phyloP scores from a whole-genome alignment of 2,113 vertebrate species.

The Macquaria ambigua region DNA sequence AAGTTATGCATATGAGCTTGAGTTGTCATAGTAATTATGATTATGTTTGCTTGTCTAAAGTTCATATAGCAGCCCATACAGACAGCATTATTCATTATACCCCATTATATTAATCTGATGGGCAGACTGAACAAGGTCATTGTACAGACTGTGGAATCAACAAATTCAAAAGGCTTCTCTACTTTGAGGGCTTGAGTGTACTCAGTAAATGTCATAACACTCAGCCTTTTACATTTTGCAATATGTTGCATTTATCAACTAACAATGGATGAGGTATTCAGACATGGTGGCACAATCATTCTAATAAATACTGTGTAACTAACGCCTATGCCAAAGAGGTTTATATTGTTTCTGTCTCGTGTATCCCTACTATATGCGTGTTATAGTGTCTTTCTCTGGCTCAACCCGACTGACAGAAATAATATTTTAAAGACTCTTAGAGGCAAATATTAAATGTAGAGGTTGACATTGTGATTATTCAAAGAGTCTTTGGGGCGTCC shows the following conservation, averaged over 20 bases:
- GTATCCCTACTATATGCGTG: neutral
- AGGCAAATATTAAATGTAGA: neutral
- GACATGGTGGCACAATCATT: constrained; percentile 12
- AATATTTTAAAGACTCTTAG: neutral
- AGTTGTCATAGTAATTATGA: neutral
- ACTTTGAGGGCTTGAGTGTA: constrained; percentile 42
- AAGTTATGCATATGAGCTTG: neutral
- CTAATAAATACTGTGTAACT: constrained; percentile 22
- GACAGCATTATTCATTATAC: constrained; percentile 40
- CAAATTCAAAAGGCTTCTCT: constrained; percentile 26
- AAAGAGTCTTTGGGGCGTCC: neutral
- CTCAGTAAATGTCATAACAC: constrained; percentile 65
- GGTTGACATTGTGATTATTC: neutral
- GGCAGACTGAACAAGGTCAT: constrained; percentile 45
- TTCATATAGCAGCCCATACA: constrained; percentile 15
- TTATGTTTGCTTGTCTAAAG: constrained; percentile 11
- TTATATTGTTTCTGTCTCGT: neutral
- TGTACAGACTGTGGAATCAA: constrained; percentile 20
- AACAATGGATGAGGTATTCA: constrained; percentile 44
- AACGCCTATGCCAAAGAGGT: neutral
- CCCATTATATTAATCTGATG: constrained; percentile 25
- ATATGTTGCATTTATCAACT: constrained; percentile 53
- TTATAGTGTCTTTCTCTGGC: neutral
- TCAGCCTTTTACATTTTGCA: constrained; percentile 59
- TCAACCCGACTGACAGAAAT: neutral